A percentile compares a stretch with the other conserved stretches of the same genome.
phyloP scores from a whole-genome alignment of 2,888 invertebrate species.

The Epinotia demarniana region DNA sequence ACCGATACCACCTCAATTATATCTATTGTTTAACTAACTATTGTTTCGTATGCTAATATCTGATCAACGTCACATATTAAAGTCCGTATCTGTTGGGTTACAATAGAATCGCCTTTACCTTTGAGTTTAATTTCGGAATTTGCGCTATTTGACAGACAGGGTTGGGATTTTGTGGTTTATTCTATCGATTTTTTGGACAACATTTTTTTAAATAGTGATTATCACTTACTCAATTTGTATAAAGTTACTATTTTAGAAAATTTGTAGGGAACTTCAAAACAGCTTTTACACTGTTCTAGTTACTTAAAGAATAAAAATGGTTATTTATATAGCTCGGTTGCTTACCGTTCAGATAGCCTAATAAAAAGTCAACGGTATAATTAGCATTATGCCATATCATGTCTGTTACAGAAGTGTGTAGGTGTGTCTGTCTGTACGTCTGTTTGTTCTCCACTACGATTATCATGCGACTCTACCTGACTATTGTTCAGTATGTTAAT shows the following conservation, averaged over 20 bases:
- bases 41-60: constrained; percentile 50
- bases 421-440: constrained; percentile 35
- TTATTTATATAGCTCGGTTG: constrained; percentile 12
- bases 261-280: no score
- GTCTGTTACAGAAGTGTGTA: constrained; percentile 29
- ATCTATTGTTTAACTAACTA: constrained; percentile 61
- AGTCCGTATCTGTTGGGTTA: constrained; percentile 20
- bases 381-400: constrained; percentile 38
- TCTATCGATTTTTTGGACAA: not conserved
- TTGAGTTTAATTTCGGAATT: constrained; percentile 24
- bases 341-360: constrained; percentile 13
- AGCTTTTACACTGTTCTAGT: no score
- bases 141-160: constrained; percentile 2
- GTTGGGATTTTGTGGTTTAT: not conserved
- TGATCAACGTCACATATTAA: constrained; percentile 40
- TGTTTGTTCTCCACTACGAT: constrained; percentile 38
- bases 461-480: constrained; percentile 49
- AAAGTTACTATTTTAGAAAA: no score
- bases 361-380: constrained; percentile 16
- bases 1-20: constrained; percentile 55
- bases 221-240: no score
- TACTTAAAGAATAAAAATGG: not conserved
- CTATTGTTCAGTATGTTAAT: constrained; percentile 56
- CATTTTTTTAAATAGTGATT: not conserved
- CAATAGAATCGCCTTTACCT: constrained; percentile 15